A percentile compares a stretch with the other conserved stretches of the same genome.
Conservation (phyloP, 2,113 vertebrate species). For the Phalacrocorax carbo region DNA sequence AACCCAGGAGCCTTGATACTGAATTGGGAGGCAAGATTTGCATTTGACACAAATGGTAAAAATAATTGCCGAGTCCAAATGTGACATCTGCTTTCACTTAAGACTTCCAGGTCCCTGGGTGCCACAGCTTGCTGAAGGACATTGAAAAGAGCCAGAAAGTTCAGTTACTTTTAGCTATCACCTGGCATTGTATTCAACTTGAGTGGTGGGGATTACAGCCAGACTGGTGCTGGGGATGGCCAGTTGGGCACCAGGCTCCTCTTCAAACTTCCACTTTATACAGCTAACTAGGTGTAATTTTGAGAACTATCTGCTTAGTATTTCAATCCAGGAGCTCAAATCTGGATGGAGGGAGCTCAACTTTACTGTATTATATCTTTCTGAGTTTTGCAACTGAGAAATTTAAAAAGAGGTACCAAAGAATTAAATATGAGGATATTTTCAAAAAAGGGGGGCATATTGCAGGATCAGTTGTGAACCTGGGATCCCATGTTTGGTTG, state of each 20-base stretch:
- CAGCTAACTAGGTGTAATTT: background rate
- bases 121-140: background rate
- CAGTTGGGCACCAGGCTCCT: background rate
- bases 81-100: slow-evolving; percentile 1
- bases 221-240: background rate
- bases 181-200: background rate
- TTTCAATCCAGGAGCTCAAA: background rate
- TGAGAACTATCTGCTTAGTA: background rate
- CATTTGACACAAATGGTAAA: background rate
- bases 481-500: background rate
- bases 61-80: background rate
- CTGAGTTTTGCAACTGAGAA: background rate
- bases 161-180: background rate
- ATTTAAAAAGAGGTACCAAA: background rate
- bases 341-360: background rate
- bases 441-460: background rate
- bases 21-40: background rate
- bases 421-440: background rate
- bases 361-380: background rate
- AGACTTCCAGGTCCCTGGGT: background rate
- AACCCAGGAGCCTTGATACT: background rate
- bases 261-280: background rate
- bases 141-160: background rate
- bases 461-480: background rate
- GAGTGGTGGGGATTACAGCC: background rate